These are phyloP conservation scores for Drosophila borborema DNA, from an alignment of 2,888 invertebrate genomes.

Conservation along the genomic window DNA sequence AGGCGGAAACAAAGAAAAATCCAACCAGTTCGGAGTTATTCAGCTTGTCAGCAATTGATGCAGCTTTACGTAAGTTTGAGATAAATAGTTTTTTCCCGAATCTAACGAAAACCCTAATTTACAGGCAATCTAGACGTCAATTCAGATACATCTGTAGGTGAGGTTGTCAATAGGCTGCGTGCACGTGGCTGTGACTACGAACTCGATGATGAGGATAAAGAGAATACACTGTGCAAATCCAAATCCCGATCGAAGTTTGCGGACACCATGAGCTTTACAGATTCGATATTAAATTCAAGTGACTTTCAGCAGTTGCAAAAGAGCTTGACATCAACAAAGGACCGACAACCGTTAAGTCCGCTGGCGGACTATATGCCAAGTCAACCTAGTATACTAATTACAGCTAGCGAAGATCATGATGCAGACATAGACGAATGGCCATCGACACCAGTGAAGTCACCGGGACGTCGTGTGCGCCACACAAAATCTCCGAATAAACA, in stretches of 20 bases:
- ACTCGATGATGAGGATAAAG: conserved; percentile 65
- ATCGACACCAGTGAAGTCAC: conserved; percentile 70
- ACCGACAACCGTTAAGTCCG: conserved; percentile 79
- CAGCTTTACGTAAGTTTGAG: conserved; percentile 76
- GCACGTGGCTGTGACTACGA: conserved; percentile 34
- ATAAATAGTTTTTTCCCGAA: neutral
- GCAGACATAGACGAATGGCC: conserved; percentile 83
- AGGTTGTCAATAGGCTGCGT: conserved; percentile 72
- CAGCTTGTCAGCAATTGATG: conserved; percentile 82
- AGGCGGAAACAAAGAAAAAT: conserved; percentile 32
- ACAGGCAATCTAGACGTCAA: conserved; percentile 77
- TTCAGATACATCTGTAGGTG: conserved; percentile 74
- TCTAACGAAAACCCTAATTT: neutral
- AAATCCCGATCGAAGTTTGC: conserved; percentile 42
- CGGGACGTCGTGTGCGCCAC: conserved; percentile 69
- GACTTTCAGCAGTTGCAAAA: conserved; percentile 75
- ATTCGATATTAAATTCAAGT: conserved; percentile 79
- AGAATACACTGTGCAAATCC: conserved; percentile 71
- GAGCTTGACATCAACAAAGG: conserved; percentile 41
- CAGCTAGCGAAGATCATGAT: conserved; percentile 58
- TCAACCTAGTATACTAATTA: conserved; percentile 53
- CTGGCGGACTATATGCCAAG: conserved; percentile 51
- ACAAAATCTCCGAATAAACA: conserved; percentile 71
- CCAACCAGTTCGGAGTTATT: conserved; percentile 77
- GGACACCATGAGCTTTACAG: conserved; percentile 83